Evolutionary conservation across 1,140 invertebrate species (phyloP).

Genomic region (Diorhabda elongata): DNA sequence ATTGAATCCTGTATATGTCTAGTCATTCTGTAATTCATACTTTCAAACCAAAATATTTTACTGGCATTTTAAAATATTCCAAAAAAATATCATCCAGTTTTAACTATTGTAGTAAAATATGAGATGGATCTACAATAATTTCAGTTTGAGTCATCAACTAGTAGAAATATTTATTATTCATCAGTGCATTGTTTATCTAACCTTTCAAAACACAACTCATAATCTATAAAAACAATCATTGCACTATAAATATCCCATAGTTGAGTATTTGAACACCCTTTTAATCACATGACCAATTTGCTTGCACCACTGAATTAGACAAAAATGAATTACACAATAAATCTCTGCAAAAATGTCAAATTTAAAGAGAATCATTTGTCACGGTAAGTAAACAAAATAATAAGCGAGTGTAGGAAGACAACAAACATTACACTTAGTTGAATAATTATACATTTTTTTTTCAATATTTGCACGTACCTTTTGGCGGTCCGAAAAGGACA

Average conservation of each 20-base stretch:
- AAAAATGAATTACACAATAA: background rate
- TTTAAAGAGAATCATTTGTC: background rate
- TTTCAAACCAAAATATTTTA: too few relatives aligned
- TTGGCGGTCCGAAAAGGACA: conserved; percentile 94
- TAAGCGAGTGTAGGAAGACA: background rate
- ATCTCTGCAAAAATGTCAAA: background rate
- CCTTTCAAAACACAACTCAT: background rate
- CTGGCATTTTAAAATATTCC: too few relatives aligned
- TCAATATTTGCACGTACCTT: conserved; percentile 61
- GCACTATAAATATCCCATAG: background rate
- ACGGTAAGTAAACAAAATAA: background rate
- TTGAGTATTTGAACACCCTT: background rate
- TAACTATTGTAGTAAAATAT: too few relatives aligned
- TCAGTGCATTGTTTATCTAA: background rate
- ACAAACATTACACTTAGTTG: background rate
- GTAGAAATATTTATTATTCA: too few relatives aligned
- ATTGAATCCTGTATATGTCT: too few relatives aligned
- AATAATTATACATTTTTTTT: background rate
- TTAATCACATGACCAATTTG: background rate
- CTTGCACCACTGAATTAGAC: background rate
- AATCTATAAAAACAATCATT: background rate
- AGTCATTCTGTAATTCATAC: too few relatives aligned
- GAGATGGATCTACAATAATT: too few relatives aligned
- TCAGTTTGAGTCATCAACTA: too few relatives aligned
- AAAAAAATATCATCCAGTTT: too few relatives aligned